Base-by-base conservation (phyloP, 2,797 vertebrate species). In the Syncerus caffer region DNA sequence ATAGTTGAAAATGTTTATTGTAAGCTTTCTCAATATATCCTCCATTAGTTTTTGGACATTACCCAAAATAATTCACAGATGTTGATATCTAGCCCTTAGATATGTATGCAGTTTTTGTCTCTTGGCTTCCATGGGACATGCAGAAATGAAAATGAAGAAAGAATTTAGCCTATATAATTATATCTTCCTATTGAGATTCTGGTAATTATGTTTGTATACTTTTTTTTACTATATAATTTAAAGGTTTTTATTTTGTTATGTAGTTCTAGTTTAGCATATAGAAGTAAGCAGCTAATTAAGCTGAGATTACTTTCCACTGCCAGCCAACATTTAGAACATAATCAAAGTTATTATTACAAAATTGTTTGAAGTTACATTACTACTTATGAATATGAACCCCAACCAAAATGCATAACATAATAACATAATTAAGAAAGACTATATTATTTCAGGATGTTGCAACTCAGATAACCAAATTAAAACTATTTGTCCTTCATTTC, bases 261-360 rank as follows among this genome's bases (percentile, higher is more conserved):
- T 92, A 95, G 74, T 62, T 97, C 87, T 95, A 96, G 94, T 96
- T 97, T 97, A 97, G 74, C 92, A 88, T 92, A 91, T 95, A 96
- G 92, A 98, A 98, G 21, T 92, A 97, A 97, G 83, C 55, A 89
- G 50, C 60, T 97, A 96, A 97, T 85, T 62, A 80, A 6, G 67
- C 85, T 96, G 38, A 97, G 79, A 79, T 80, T 94, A 55, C 55
- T 45, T 90, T 57, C 6, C 85, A 92, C 92, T 95, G 71, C 88
- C 17, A 79, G 8, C 7, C 2, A 90, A 96, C 10, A 88, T 93
- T 93, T 95, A 60, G 27, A 90, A 21, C 84, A 97, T 94, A 58
- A 74, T 97, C 82, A 96, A 74, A 95, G 88, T 97, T 93, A 97
- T 95, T 97, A 89, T 97, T 97, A 79, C 42, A 96, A 96, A 97